These are phyloP conservation scores for Morus bassanus DNA, from an alignment of 2,797 vertebrate genomes.

Conservation along the genomic window DNA sequence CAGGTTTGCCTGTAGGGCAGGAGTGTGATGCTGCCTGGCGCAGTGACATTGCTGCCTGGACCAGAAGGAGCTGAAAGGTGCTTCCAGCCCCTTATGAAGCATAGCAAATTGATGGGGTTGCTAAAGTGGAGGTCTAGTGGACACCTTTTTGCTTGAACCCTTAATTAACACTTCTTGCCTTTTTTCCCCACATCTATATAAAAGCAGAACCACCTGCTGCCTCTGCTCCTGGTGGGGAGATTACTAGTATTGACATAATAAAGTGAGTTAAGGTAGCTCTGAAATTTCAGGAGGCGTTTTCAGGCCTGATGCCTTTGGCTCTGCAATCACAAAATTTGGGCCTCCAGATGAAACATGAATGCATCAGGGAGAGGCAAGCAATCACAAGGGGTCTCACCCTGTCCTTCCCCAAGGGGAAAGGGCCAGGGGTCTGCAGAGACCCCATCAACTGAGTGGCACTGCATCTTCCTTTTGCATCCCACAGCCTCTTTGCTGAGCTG, in stretches of 20 bases:
- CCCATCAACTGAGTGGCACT: fast-evolving
- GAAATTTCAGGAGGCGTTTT: not conserved
- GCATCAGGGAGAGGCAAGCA: not conserved
- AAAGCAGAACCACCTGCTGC: not conserved
- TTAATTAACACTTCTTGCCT: not conserved
- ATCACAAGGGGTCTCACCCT: not conserved
- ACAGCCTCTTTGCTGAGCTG: not conserved
- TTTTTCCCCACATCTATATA: not conserved
- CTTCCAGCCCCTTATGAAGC: not conserved
- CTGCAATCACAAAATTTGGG: not conserved
- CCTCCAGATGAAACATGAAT: not conserved
- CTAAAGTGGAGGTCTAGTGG: not conserved
- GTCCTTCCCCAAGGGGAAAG: not conserved
- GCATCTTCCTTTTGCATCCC: not conserved
- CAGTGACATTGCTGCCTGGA: not conserved
- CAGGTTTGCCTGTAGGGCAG: not conserved
- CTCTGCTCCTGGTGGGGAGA: not conserved
- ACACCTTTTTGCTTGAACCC: not conserved
- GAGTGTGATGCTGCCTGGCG: not conserved
- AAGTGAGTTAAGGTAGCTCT: not conserved
- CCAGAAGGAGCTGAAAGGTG: not conserved
- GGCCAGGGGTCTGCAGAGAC: not conserved
- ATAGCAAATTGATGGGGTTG: not conserved
- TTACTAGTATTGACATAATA: too few species aligned
- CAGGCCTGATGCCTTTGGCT: not conserved